These are phyloP conservation scores for Myrmecobius fasciatus DNA, from an alignment of 2,113 vertebrate species.

Conservation along the genomic window DNA sequence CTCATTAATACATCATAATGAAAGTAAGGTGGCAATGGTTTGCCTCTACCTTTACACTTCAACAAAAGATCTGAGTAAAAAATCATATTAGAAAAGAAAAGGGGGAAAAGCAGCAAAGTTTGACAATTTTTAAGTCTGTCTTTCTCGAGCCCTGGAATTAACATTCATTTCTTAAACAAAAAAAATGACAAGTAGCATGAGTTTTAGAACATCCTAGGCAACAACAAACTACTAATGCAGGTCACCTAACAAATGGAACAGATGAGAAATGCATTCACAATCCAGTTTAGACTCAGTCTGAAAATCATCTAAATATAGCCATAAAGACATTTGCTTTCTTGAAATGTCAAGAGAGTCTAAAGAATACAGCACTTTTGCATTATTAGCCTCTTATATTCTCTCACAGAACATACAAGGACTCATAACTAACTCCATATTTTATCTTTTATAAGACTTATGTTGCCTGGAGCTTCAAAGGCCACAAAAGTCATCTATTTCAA, in stretches of 20 bases:
- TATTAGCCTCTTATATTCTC: not conserved
- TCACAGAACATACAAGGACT: not conserved
- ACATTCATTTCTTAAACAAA: not conserved
- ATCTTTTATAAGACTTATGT: not conserved
- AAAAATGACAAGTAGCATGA: not conserved
- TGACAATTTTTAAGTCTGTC: not conserved
- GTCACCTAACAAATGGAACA: not conserved
- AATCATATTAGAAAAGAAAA: too few species aligned
- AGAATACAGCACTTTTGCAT: not conserved
- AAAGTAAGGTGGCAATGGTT: not conserved
- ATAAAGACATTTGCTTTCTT: not conserved
- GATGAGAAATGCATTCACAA: not conserved
- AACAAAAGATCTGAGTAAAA: not conserved
- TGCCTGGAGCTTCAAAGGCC: not conserved
- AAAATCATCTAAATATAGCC: not conserved
- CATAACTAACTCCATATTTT: not conserved
- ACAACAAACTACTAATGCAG: not conserved
- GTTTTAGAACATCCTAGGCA: not conserved
- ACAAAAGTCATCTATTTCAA: not conserved
- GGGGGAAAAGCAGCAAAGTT: not conserved
- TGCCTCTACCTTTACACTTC: not conserved
- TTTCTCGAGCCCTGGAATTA: not conserved
- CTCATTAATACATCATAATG: not conserved
- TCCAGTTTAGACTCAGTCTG: not conserved
- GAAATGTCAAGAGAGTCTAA: not conserved